Conservation (phyloP, 35 echinoderm and acorn worm species). For the Apostichopus californicus region DNA sequence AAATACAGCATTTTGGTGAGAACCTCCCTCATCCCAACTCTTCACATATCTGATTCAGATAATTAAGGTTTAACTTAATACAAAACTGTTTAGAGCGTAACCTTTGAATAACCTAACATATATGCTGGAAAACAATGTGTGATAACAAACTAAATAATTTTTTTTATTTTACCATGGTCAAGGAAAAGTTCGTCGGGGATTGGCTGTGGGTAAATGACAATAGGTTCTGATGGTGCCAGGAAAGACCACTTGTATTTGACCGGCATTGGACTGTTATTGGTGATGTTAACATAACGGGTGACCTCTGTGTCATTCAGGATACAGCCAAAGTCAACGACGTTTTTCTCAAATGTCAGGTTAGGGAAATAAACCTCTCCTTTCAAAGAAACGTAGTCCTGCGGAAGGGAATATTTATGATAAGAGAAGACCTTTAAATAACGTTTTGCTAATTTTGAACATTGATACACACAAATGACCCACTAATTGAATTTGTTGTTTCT, state of each 20-base stretch:
- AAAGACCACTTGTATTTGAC: slow-evolving; percentile 98
- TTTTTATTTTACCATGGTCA: slow-evolving; percentile 52
- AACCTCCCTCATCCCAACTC: too few relatives aligned
- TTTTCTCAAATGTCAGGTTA: slow-evolving; percentile 96
- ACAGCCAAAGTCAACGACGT: slow-evolving; percentile 94
- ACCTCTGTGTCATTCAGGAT: slow-evolving; percentile 99
- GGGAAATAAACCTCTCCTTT: slow-evolving; percentile 97
- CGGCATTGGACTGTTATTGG: slow-evolving; percentile 96
- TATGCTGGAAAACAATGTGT: too few relatives aligned
- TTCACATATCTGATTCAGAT: too few relatives aligned
- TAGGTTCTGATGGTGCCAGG: slow-evolving; percentile 82
- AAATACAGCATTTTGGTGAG: too few relatives aligned
- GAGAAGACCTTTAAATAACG: too few relatives aligned
- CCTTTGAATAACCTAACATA: too few relatives aligned
- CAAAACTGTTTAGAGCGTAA: too few relatives aligned
- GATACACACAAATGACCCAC: too few relatives aligned
- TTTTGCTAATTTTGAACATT: too few relatives aligned
- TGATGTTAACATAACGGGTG: slow-evolving; percentile 94
- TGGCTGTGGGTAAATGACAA: slow-evolving; percentile 78
- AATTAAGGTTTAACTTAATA: too few relatives aligned
- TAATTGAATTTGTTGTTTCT: too few relatives aligned
- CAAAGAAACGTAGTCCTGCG: slow-evolving; percentile 89
- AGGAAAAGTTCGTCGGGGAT: slow-evolving; percentile 47
- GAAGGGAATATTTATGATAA: neutral
- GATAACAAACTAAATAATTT: too few relatives aligned